Evolutionary conservation across 92 coral and sea anemone species (phyloP).

Genomic region (Chrysogorgia sp.): DNA sequence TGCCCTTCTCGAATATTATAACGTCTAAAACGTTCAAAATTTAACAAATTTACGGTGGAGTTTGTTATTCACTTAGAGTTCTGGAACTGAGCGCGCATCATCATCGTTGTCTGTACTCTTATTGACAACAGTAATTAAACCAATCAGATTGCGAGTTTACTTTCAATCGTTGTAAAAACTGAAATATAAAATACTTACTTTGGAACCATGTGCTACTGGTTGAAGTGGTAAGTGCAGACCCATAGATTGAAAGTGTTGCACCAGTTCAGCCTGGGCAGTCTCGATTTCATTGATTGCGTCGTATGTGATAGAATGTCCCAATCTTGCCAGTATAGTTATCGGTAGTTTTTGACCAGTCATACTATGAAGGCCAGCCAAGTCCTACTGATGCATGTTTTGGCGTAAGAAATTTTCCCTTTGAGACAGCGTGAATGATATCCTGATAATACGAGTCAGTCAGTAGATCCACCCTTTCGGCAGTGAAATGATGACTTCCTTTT

Average conservation of each 20-base stretch:
- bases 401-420: conserved; percentile 19
- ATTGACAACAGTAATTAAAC: too few species aligned
- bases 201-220: conserved; percentile 5
- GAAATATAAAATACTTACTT: conserved; percentile 13
- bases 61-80: too few species aligned
- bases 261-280: conserved; percentile 26
- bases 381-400: conserved; percentile 29
- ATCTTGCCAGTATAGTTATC: conserved; percentile 14
- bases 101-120: too few species aligned
- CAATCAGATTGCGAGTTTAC: too few species aligned
- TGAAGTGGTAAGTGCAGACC: conserved; percentile 6
- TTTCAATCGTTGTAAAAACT: neutral
- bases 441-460: conserved; percentile 17
- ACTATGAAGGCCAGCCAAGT: conserved; percentile 33
- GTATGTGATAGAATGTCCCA: conserved; percentile 27
- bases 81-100: too few species aligned
- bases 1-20: too few species aligned
- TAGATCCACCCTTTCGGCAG: neutral
- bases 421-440: conserved; percentile 23
- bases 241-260: conserved; percentile 7
- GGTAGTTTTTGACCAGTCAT: conserved; percentile 21
- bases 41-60: too few species aligned
- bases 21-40: too few species aligned
- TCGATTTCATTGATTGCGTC: conserved; percentile 4
- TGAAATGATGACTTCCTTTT: neutral